phyloP scores from a whole-genome alignment of 1,140 invertebrate species.

The Copidosoma floridanum region DNA sequence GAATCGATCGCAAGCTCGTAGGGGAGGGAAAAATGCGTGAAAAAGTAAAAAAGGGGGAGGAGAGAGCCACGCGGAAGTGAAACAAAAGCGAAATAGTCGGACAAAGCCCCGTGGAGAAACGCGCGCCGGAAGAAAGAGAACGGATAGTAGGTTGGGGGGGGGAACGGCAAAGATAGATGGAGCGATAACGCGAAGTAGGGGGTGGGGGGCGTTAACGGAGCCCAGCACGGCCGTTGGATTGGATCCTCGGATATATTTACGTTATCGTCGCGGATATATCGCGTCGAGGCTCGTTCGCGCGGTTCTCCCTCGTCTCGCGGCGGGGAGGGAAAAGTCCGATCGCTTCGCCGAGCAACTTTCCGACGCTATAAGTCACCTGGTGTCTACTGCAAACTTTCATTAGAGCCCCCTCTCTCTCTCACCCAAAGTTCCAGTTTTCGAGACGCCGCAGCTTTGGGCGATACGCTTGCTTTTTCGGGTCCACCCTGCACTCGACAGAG shows the following conservation, averaged over 20 bases:
- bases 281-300: neutral
- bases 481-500: neutral
- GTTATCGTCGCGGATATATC: conserved; percentile 15
- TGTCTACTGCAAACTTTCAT: conserved; percentile 24
- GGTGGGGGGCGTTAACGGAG: conserved; percentile 6
- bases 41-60: conserved; percentile 5
- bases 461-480: conserved; percentile 5
- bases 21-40: neutral
- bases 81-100: conserved; percentile 3
- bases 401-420: neutral
- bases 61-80: neutral
- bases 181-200: neutral
- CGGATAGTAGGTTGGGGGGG: conserved; percentile 23
- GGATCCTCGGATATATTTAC: conserved; percentile 21
- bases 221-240: conserved; percentile 4
- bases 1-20: too few relatives aligned
- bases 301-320: neutral
- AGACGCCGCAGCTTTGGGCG: neutral
- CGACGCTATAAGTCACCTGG: conserved; percentile 17
- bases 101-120: neutral
- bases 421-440: conserved; percentile 11
- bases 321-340: conserved; percentile 13
- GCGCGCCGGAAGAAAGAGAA: neutral
- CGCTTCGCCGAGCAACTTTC: conserved; percentile 21
- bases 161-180: neutral